Base-by-base conservation (phyloP, 2,797 vertebrate genomes). In the Myotis findleyi region DNA sequence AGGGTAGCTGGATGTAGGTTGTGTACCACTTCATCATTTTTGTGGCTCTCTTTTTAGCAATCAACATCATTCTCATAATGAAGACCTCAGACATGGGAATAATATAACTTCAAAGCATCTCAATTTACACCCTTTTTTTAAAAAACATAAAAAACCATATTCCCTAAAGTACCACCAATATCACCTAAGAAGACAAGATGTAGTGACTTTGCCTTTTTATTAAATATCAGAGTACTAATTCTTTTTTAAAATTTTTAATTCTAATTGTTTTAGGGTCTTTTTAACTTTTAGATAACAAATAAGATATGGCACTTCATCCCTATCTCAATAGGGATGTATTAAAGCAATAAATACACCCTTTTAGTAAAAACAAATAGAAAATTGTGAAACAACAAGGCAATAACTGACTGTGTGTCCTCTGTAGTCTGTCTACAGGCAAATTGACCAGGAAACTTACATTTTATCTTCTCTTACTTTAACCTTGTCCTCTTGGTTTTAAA, bases 21-120 rank as follows among this genome's bases (percentile, higher is more conserved):
- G 18, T 25, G 66, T 33, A 57, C 27, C 57, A 20, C 11, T 69
- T 80, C 23, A 83, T 88, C 55, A 85, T 92, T 92, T 84, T 64
- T 27, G 17, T 93, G 87, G 30, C 33, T 89, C 89, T 94, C 41
- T 96, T 57, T 17, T 73, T 85, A 94, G 16, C 57, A 91, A 79
- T 86, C 68, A 94, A 23, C 12, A 41, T 30, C 21, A 17, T 94
- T 77, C 68, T 95, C 85, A 71, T 87, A 90, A 95, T 75, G 18
- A 33, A 30, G 38, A 76, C 57, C 53, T 85, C 66, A 72, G 18
- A 79, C 85, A 86, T 59, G 38, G 66, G 38, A n/a, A 75, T 66
- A 51, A 79, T 47, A 68, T 75, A 69, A 76, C 36, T 85, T 12
- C 30, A 41, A 85, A 89, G n/a, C 11, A 47, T 77, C 25, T 87